Conservation (phyloP, 2,113 vertebrate genomes). For the Cyanoderma ruficeps region DNA sequence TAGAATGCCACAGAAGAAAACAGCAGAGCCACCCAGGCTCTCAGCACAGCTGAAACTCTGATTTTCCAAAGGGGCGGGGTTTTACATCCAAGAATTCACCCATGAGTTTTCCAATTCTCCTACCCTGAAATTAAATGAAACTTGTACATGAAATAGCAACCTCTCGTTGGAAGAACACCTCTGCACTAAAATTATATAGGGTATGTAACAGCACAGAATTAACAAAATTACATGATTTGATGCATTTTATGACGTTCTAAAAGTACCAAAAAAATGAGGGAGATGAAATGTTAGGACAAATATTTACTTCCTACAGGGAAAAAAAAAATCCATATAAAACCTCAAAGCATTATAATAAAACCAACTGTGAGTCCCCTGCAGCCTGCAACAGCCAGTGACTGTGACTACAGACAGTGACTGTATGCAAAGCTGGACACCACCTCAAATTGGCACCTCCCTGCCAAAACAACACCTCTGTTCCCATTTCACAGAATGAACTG, state of each 20-base stretch:
- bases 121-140: neutral
- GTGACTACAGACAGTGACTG: rapidly evolving
- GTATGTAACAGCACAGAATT: neutral
- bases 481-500: neutral
- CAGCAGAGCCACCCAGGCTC: neutral
- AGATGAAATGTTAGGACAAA: neutral
- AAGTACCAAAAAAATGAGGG: neutral
- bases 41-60: neutral
- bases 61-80: neutral
- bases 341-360: neutral
- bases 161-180: neutral
- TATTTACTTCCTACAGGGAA: neutral
- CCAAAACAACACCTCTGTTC: neutral
- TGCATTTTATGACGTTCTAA: neutral
- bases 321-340: neutral
- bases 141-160: neutral
- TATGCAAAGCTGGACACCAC: neutral
- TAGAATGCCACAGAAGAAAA: neutral
- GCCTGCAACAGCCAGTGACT: neutral
- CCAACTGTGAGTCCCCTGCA: neutral
- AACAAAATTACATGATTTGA: neutral
- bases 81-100: neutral
- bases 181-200: neutral
- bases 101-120: neutral
- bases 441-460: neutral